Evolutionary conservation across 92 coral and sea anemone genomes (phyloP), one percentile per base, ranked within the genome.

Genomic region (Chrysogorgia sp.): DNA sequence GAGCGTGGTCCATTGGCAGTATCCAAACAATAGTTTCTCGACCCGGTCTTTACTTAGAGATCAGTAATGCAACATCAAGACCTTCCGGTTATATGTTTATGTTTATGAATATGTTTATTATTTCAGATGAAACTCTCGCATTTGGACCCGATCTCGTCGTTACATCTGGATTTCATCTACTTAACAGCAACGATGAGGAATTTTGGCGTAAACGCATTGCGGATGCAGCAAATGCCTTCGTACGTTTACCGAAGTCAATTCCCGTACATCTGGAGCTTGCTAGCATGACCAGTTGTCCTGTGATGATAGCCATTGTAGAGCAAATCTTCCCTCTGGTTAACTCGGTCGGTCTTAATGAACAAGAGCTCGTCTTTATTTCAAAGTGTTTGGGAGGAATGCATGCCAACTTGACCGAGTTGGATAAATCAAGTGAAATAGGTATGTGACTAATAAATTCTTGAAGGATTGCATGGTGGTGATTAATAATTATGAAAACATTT

Each of bases 191-290:
- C 34, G 53, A 87, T 35, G 85, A 90, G 34, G 80, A 75, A 37
- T 85, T 85, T 34, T 86, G 90, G 59, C 84, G 47, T 12, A 58
- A 82, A 61, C 58, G 79, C 34, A 28, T 72, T 7, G 12, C 31
- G 15, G 79, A 33, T 2, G 79, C 79, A 9, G 79, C 50, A 0
- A 28, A 21, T 22, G 79, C 65, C 12, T 72, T 72, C 35, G 53
- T 65, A 2, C 63, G 79, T 28, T 48, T 86, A 23, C 85, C 91
- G 9, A 29, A 37, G n/a, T 65, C 81, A 60, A 74, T 74, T 25
- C 89, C 89, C 45, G 83, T 94, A 14, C 98, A 94, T 70, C 88
- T 94, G 90, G 98, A 94, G 60, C 92, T 94, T 89, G 98, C 90
- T 17, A 91, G 91, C 7, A 92, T 94, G 77, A 96, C 90, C 35